These are phyloP conservation scores for Poecilus cupreus DNA, from an alignment of 2,888 invertebrate species.

Conservation along the genomic window DNA sequence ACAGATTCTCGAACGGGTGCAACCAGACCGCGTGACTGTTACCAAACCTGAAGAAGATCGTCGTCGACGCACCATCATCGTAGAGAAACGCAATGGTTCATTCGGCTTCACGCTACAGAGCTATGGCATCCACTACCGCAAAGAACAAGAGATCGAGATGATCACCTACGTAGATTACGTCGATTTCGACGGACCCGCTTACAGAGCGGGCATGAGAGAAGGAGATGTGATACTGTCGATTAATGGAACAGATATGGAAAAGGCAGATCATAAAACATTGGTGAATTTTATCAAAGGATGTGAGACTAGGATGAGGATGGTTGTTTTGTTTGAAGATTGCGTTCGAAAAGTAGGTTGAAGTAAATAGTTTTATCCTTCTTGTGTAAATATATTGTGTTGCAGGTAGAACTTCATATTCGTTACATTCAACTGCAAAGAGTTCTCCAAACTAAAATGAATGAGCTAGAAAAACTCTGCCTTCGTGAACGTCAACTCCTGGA, in stretches of 20 bases:
- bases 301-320: conserved; percentile 94
- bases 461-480: conserved; percentile 87
- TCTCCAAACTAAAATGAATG: conserved; percentile 88
- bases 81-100: conserved; percentile 91
- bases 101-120: conserved; percentile 98
- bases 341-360: conserved; percentile 95
- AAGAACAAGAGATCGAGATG: conserved; percentile 95
- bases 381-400: background rate
- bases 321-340: conserved; percentile 97
- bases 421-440: conserved; percentile 92
- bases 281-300: conserved; percentile 94
- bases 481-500: conserved; percentile 88
- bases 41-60: conserved; percentile 90
- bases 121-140: conserved; percentile 96
- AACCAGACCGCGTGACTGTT: conserved; percentile 81
- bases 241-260: conserved; percentile 96
- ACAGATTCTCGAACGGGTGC: conserved; percentile 82
- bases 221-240: conserved; percentile 98
- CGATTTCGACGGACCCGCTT: conserved; percentile 93
- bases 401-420: conserved; percentile 93
- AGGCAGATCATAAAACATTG: conserved; percentile 93
- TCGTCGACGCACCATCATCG: conserved; percentile 91
- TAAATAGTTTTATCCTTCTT: too few species aligned
- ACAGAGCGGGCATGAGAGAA: conserved; percentile 94
- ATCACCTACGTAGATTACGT: conserved; percentile 98